Percentiles rank a stretch among this genome's conserved stretches.
Evolutionary conservation across 2,113 vertebrate species (phyloP).

Genomic region (Leptodactylus fuscus): DNA sequence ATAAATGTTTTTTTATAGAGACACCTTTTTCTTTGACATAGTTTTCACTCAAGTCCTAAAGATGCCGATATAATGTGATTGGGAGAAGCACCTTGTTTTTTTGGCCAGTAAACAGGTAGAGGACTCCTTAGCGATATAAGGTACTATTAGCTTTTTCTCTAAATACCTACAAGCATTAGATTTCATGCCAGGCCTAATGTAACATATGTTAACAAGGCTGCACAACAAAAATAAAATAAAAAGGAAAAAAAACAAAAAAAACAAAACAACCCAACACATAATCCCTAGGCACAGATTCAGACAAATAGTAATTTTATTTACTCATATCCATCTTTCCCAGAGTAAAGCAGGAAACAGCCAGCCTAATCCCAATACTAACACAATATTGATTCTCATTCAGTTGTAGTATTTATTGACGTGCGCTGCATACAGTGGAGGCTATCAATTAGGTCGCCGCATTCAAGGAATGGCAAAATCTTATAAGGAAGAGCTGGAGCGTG

Average conservation of each 20-base stretch:
- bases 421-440: conserved; percentile 75
- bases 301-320: conserved; percentile 78
- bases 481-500: conserved; percentile 74
- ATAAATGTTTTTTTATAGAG: too few species aligned
- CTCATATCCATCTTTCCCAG: conserved; percentile 73
- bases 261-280: conserved; percentile 66
- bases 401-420: conserved; percentile 81
- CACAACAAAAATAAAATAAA: conserved; percentile 57
- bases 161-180: too few species aligned
- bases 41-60: too few species aligned
- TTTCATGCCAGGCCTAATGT: not conserved
- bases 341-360: conserved; percentile 71
- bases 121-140: conserved; percentile 46
- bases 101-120: too few species aligned
- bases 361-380: conserved; percentile 83
- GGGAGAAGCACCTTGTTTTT: too few species aligned
- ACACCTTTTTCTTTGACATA: too few species aligned
- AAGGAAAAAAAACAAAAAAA: not conserved
- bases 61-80: too few species aligned
- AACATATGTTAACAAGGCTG: conserved; percentile 53
- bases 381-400: conserved; percentile 80
- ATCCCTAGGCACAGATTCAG: conserved; percentile 74
- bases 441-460: conserved; percentile 73
- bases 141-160: not conserved
- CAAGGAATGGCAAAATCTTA: conserved; percentile 66